These are phyloP conservation scores for Dryocosmus kuriphilus DNA, from an alignment of 2,888 invertebrate species.

Conservation along the genomic window DNA sequence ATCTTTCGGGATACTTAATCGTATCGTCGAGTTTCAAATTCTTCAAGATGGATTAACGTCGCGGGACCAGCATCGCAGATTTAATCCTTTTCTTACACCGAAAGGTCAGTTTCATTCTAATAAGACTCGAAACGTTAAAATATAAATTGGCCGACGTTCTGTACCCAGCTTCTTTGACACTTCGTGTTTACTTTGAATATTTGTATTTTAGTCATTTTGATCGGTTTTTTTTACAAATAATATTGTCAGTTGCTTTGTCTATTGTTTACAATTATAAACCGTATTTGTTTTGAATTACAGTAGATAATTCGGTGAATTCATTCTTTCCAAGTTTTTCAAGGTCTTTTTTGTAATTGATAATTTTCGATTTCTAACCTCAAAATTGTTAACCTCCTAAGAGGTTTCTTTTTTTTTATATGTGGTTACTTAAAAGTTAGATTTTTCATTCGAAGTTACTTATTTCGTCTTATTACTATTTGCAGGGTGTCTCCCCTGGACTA, in stretches of 20 bases:
- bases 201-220: not conserved
- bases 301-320: not conserved
- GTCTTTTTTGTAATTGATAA: not conserved
- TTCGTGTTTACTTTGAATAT: not conserved
- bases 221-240: not conserved
- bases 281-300: no score
- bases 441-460: no score
- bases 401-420: no score
- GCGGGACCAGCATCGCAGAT: slow-evolving; percentile 4
- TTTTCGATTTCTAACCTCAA: not conserved
- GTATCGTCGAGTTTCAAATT: not conserved
- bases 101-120: not conserved
- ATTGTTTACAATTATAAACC: no score
- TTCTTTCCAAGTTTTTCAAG: not conserved
- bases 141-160: not conserved
- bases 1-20: slow-evolving; percentile 9
- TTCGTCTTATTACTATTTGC: no score
- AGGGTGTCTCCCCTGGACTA: no score
- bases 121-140: not conserved
- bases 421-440: no score
- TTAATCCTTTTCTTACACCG: slow-evolving; percentile 1
- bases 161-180: not conserved
- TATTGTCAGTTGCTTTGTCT: no score
- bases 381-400: not conserved
- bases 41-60: slow-evolving; percentile 33